A percentile compares a stretch with the other conserved stretches of the same genome.
phyloP scores from a whole-genome alignment of 1,140 invertebrate genomes.

The Parapsyche elsis region DNA sequence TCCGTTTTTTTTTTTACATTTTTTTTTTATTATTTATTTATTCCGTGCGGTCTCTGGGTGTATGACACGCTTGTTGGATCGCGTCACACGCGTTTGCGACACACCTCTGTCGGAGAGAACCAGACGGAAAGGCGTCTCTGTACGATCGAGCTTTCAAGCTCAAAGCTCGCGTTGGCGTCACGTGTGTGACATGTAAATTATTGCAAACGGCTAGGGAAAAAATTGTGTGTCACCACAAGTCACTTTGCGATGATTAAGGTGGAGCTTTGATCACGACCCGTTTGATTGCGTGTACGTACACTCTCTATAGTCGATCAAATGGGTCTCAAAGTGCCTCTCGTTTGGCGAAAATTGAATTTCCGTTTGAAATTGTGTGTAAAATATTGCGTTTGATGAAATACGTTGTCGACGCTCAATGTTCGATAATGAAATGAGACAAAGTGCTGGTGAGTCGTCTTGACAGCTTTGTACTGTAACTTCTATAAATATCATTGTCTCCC shows the following conservation, averaged over 20 bases:
- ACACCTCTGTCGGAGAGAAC: background rate
- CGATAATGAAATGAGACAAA: too few relatives aligned
- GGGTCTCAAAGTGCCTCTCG: too few relatives aligned
- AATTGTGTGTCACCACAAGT: slow-evolving; percentile 14
- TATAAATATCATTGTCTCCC: too few relatives aligned
- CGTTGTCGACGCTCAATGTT: too few relatives aligned
- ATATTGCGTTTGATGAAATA: too few relatives aligned
- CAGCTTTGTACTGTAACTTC: too few relatives aligned
- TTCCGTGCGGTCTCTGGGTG: too few relatives aligned
- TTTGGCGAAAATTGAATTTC: too few relatives aligned
- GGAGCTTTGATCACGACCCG: background rate
- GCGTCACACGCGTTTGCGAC: background rate
- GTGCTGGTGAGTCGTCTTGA: too few relatives aligned
- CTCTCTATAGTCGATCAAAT: too few relatives aligned
- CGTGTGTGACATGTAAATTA: slow-evolving; percentile 2
- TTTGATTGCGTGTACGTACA: too few relatives aligned
- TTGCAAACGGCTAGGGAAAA: background rate
- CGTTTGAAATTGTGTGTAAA: too few relatives aligned
- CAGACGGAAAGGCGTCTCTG: background rate
- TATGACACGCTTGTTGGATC: background rate
- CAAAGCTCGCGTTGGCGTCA: background rate
- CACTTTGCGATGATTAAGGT: background rate
- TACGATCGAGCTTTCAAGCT: background rate
- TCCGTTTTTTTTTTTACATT: background rate
- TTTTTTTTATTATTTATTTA: background rate